Evolutionary conservation across 2,113 vertebrate species (phyloP).

Genomic region (Lepidothrix coronata): DNA sequence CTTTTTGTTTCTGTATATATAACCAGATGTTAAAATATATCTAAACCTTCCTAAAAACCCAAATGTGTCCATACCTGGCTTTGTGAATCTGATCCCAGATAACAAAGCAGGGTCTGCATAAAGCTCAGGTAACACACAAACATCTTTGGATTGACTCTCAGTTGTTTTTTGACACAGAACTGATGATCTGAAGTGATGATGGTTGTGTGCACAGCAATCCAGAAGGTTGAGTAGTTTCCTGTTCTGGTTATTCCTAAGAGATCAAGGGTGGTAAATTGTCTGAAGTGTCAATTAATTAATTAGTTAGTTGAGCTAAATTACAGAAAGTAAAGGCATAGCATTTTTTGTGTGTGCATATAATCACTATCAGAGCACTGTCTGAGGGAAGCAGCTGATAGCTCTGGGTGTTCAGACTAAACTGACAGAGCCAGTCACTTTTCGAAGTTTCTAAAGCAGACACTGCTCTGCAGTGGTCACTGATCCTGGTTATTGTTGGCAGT

Average conservation of each 20-base stretch:
- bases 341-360: neutral
- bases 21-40: neutral
- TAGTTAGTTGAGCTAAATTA: neutral
- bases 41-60: neutral
- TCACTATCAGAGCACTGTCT: accelerated
- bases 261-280: neutral
- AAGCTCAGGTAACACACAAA: neutral
- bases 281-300: neutral
- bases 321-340: neutral
- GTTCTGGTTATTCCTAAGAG: neutral
- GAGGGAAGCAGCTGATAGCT: neutral
- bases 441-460: neutral
- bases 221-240: neutral
- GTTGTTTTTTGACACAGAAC: neutral
- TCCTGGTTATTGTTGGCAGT: neutral
- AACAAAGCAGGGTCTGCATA: neutral
- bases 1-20: accelerated
- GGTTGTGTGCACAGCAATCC: neutral
- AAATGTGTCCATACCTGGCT: accelerated
- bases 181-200: neutral
- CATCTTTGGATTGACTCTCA: neutral
- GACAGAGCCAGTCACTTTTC: neutral
- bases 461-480: neutral
- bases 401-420: neutral
- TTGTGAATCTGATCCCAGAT: neutral